These are phyloP conservation scores for Drosophila kurseongensis DNA, from an alignment of 1,140 invertebrate genomes.

Conservation along the genomic window DNA sequence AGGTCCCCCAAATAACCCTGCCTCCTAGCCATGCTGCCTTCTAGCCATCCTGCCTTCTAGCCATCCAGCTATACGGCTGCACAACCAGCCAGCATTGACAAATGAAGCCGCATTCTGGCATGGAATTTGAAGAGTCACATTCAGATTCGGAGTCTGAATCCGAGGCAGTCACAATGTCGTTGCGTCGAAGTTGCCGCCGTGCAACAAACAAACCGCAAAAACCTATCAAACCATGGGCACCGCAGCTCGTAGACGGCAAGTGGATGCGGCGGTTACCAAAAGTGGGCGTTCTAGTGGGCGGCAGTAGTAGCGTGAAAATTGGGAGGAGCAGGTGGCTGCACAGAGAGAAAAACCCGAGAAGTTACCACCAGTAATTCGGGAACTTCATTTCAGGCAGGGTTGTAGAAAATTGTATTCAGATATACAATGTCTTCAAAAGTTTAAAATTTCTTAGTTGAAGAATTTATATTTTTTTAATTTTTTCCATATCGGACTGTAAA, in stretches of 20 bases:
- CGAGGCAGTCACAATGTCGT: constrained; percentile 22
- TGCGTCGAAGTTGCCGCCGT: constrained; percentile 31
- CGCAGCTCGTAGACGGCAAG: constrained; percentile 40
- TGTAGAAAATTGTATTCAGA: background rate
- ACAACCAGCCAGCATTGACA: constrained; percentile 42
- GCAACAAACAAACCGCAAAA: constrained; percentile 60
- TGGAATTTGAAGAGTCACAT: constrained; percentile 38
- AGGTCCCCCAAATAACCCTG: background rate
- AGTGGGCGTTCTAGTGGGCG: constrained; percentile 4
- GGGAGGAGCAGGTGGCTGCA: background rate
- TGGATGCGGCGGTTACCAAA: constrained; percentile 8
- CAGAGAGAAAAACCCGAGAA: background rate
- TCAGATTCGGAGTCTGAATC: constrained; percentile 1
- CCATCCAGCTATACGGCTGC: background rate
- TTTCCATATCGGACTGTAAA: too few relatives aligned
- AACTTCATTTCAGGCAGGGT: background rate
- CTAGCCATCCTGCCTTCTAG: background rate
- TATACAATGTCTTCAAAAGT: too few relatives aligned
- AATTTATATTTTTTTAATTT: too few relatives aligned
- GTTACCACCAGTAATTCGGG: too few relatives aligned
- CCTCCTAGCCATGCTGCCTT: background rate
- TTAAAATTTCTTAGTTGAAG: too few relatives aligned
- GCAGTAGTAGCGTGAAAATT: background rate
- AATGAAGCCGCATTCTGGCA: constrained; percentile 54
- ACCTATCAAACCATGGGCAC: constrained; percentile 55